Base-by-base conservation (phyloP, 92 coral and sea anemone genomes). In the Scolanthus callimorphus region DNA sequence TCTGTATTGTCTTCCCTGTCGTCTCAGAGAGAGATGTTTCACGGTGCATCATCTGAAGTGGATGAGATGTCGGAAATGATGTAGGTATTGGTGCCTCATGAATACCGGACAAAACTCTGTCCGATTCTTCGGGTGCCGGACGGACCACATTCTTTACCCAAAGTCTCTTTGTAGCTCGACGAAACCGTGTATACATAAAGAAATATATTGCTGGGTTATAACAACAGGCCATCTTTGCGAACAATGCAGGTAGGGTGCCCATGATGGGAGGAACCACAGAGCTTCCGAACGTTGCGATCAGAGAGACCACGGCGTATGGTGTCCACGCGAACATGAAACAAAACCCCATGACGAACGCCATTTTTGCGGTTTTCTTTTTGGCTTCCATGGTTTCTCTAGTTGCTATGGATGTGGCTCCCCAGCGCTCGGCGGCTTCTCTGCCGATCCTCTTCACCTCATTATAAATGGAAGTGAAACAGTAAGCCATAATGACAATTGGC, bases 291-390 rank as follows among this genome's bases (percentile, higher is more conserved):
- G 41, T 34, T 0, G 69, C 51, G 4, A 38, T 58, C 1, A 70
- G 51, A 8, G 77, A 70, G 21, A 70, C 69, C 4, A 37, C 9
- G 8, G 77, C 70, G 22, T 70, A 70, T 9, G 77, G 77, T 9
- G 69, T 60, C 77, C 77, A 70, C 29, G 60, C 77, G 22, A 60
- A 59, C 8, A 70, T 2, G 30, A 70, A 70, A n/a, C 69, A 49
- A 34, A 60, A 25, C 9, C 59, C 38, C 77, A 70, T 70, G 0
- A 60, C 11, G 51, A 26, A 60, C 9, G 77, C 59, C 77, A 70
- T 49, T 4, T 57, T 45, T 9, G 77, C 54, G 11, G 71, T 60
- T 61, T 60, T 70, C 27, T 25, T 30, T 13, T 70, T 39, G 8
- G 70, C 70, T 19, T 20, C 25, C 11, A 70, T 17, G 31, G 69